These are phyloP conservation scores for Stegodyphus dumicola DNA, from an alignment of 1,140 invertebrate species.

Conservation along the genomic window DNA sequence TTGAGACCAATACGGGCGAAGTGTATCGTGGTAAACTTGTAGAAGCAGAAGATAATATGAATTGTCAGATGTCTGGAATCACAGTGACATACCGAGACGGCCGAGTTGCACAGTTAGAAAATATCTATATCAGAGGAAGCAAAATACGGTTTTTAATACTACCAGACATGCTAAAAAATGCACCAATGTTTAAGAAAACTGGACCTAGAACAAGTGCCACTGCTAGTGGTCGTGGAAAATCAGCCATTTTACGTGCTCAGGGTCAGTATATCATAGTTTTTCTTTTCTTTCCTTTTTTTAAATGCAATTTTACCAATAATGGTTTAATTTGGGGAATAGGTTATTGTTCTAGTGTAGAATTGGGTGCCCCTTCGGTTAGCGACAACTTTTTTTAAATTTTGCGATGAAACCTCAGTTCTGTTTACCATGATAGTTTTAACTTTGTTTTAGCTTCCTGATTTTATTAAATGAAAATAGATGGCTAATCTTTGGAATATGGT, in stretches of 20 bases:
- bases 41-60: conserved; percentile 99
- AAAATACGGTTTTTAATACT: conserved; percentile 98
- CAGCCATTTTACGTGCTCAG: conserved; percentile 95
- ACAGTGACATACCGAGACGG: conserved; percentile 81
- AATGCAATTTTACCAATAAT: too few relatives aligned
- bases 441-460: too few relatives aligned
- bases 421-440: too few relatives aligned
- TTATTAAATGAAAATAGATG: too few relatives aligned
- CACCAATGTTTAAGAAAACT: conserved; percentile 99
- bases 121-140: conserved; percentile 98
- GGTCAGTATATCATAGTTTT: conserved; percentile 72
- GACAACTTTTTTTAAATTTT: too few relatives aligned
- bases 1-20: conserved; percentile 97
- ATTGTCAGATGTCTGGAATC: conserved; percentile 93
- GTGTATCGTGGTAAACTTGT: conserved; percentile 98
- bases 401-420: too few relatives aligned
- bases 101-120: conserved; percentile 88
- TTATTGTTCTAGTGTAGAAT: too few relatives aligned
- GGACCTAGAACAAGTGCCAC: conserved; percentile 63
- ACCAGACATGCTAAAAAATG: conserved; percentile 99
- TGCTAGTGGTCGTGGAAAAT: conserved; percentile 85
- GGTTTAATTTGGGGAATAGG: too few relatives aligned
- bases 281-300: too few relatives aligned
- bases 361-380: too few relatives aligned
- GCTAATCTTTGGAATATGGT: too few relatives aligned